phyloP scores from a whole-genome alignment of 2,888 invertebrate species.

The Drosophila peninsularis region DNA sequence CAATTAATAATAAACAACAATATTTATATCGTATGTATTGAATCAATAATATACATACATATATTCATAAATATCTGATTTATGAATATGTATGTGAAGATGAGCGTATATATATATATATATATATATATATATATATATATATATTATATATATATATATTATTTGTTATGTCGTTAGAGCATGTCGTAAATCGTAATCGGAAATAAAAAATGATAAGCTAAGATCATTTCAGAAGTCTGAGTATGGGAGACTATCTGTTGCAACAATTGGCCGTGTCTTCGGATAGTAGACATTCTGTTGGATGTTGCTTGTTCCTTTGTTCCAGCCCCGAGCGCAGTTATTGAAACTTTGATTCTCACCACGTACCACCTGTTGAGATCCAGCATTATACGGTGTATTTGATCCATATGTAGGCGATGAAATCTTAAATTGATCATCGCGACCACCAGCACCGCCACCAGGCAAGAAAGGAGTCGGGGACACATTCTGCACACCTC shows the following conservation, averaged over 20 bases:
- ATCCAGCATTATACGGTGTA: conserved; percentile 3
- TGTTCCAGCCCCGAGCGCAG: conserved; percentile 92
- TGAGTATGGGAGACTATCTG: conserved; percentile 69
- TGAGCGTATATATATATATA: neutral
- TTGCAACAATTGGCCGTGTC: conserved; percentile 7
- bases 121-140: neutral
- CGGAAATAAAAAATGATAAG: conserved; percentile 10
- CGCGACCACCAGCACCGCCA: conserved; percentile 2
- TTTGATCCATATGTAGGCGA: conserved; percentile 24
- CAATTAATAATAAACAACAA: conserved; percentile 18
- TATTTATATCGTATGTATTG: conserved; percentile 17
- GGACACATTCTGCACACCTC: conserved; percentile 71
- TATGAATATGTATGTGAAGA: no score
- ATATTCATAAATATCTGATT: no score
- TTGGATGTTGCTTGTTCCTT: conserved; percentile 11
- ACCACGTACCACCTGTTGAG: conserved; percentile 17
- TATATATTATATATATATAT: no score
- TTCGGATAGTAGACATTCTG: conserved; percentile 12
- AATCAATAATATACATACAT: neutral
- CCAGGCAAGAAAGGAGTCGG: conserved; percentile 68
- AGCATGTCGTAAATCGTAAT: conserved; percentile 52
- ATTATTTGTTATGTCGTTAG: no score
- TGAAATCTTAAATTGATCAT: conserved; percentile 24
- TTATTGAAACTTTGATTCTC: conserved; percentile 90
- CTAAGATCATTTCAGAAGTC: conserved; percentile 61